Conservation (phyloP, 1,140 invertebrate species). For the Lordiphosa mommai region DNA sequence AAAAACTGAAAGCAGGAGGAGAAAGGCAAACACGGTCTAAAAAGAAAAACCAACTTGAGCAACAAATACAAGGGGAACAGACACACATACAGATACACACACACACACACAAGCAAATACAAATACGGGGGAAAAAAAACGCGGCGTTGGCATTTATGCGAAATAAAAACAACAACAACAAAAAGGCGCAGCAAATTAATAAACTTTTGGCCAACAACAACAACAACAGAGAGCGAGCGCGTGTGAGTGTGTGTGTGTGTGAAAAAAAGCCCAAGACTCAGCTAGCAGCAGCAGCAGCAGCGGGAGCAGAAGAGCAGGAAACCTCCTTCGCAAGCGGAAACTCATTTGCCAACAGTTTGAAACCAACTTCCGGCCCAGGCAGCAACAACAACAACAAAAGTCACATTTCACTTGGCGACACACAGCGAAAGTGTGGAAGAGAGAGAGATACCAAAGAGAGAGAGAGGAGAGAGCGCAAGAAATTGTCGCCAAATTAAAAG, state of each 20-base stretch:
- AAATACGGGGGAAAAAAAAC: conserved; percentile 16
- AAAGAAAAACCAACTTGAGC: background rate
- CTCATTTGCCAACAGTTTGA: conserved; percentile 64
- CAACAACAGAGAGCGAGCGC: background rate
- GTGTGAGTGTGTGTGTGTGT: background rate
- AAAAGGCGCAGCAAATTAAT: conserved; percentile 48
- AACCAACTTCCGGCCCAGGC: conserved; percentile 52
- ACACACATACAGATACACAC: background rate
- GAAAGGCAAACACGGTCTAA: conserved; percentile 4
- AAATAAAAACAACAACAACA: conserved; percentile 14
- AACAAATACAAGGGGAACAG: background rate
- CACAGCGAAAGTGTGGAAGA: background rate
- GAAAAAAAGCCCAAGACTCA: conserved; percentile 19
- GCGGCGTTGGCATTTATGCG: conserved; percentile 11
- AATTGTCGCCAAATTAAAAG: conserved; percentile 12
- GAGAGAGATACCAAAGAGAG: background rate
- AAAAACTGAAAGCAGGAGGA: conserved; percentile 1
- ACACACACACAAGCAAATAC: conserved; percentile 5
- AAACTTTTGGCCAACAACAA: conserved; percentile 39
- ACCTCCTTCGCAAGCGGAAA: conserved; percentile 52
- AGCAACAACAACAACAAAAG: conserved; percentile 43
- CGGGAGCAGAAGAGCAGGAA: conserved; percentile 24
- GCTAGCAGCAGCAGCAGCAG: background rate
- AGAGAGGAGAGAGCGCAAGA: background rate
- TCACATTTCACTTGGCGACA: conserved; percentile 23